These are phyloP conservation scores for Sylvilagus bachmani DNA, from an alignment of 2,113 vertebrate species.

Conservation along the genomic window DNA sequence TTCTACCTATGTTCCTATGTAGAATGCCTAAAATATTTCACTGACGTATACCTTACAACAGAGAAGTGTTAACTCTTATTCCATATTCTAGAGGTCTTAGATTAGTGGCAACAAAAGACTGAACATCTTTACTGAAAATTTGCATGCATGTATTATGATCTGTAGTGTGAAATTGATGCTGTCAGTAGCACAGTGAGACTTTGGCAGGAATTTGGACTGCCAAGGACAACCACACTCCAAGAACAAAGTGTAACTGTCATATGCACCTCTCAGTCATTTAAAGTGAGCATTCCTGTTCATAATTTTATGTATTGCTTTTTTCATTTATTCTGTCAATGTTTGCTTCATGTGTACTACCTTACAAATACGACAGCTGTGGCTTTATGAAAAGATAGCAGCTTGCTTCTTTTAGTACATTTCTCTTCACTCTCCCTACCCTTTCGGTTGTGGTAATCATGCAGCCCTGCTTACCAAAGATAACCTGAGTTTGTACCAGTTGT, in stretches of 20 bases:
- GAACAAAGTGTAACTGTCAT: neutral
- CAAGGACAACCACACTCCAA: neutral
- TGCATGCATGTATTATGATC: neutral
- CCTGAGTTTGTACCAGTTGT: neutral
- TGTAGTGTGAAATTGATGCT: neutral
- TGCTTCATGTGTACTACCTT: neutral
- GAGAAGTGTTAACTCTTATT: neutral
- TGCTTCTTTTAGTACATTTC: neutral
- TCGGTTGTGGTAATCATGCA: neutral
- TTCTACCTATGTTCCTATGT: neutral
- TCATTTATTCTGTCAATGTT: slow-evolving; percentile 36
- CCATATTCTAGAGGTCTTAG: neutral
- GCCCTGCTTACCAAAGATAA: neutral
- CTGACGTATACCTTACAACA: accelerated
- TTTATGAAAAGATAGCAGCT: neutral
- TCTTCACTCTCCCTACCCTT: neutral
- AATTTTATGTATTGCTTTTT: neutral
- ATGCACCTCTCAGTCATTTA: neutral
- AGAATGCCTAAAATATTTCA: neutral
- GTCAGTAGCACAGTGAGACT: neutral
- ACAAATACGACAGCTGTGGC: neutral
- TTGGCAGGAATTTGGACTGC: neutral
- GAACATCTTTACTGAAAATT: neutral
- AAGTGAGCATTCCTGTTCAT: neutral
- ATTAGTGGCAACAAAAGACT: neutral